These are phyloP conservation scores for Sciaenops ocellatus DNA, from an alignment of 2,797 vertebrate genomes.

Conservation along the genomic window DNA sequence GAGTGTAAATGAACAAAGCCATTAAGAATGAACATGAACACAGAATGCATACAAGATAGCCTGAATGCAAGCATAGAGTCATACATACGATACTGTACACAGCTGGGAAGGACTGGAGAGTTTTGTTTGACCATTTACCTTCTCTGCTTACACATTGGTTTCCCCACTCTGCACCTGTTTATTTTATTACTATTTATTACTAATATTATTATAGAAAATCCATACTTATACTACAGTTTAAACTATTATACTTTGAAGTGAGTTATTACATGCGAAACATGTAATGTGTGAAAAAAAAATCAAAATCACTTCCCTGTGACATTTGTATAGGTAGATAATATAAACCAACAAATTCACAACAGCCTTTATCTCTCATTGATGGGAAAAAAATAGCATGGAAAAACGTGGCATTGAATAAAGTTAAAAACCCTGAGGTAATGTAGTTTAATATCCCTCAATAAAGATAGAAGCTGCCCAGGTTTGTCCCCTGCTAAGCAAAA, in stretches of 20 bases:
- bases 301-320: conserved; percentile 8
- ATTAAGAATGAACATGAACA: conserved; percentile 23
- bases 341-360: conserved; percentile 37
- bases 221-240: neutral
- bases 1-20: conserved; percentile 50
- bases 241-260: neutral
- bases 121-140: neutral
- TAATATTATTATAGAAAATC: neutral
- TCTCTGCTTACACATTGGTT: neutral
- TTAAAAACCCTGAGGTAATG: conserved; percentile 56
- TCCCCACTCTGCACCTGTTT: neutral
- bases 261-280: neutral
- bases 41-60: neutral
- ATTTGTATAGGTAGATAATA: conserved; percentile 27
- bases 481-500: conserved; percentile 51
- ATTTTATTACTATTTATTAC: neutral
- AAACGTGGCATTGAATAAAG: conserved; percentile 47
- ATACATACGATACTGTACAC: neutral
- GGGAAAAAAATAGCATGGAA: conserved; percentile 7
- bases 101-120: neutral
- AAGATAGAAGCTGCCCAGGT: conserved; percentile 49
- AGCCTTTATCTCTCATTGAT: conserved; percentile 46
- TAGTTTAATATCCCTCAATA: conserved; percentile 62
- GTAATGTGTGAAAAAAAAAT: neutral
- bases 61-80: neutral